Base-by-base conservation (phyloP, 2,888 invertebrate genomes). In the Lasioglossum leucozonium region DNA sequence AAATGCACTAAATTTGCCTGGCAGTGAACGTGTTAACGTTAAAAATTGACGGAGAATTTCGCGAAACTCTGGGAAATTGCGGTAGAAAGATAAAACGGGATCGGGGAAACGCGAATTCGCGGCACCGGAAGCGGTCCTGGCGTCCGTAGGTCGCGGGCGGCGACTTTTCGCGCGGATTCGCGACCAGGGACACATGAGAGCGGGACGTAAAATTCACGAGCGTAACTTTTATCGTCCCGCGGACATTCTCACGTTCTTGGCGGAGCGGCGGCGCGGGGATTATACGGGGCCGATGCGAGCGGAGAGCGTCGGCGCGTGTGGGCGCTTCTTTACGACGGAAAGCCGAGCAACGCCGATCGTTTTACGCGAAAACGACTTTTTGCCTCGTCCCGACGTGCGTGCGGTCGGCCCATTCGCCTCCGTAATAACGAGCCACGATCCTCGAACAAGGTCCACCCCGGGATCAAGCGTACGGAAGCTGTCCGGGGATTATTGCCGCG, bases 251-350 rank as follows among this genome's bases (percentile, higher is more conserved):
- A 91, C 90, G 91, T 91, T 91, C 88, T 91, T 90, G 88, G 77
- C 81, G 76, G 85, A 81, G 77, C 71, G 37, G 78, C 72, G 37
- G 78, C 72, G 75, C 74, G 65, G 40, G 72, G 69, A 71, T 72
- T 71, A 71, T 65, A n/a, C n/a, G 55, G 58, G 22, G 26, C 74
- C 74, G 26, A 76, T 67, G 79, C 84, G 81, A 65, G 71, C 76
- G 75, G 55, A 73, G 67, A 73, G 67, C 79, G 72, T 81, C 84
- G 80, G 85, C 80, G 82, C 87, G 90, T 89, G 92, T 92, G 91
- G 92, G 92, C 91, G 92, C 88, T 90, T 88, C 81, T 92, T 92
- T 92, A 92, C 91, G 92, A 92, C 90, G 86, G 91, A 91, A 92
- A 92, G 91, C 89, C 89, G 90, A 87, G 90, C 91, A 91, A 87